phyloP scores from a whole-genome alignment of 2,113 vertebrate species.

The Chamaetylas fuelleborni region DNA sequence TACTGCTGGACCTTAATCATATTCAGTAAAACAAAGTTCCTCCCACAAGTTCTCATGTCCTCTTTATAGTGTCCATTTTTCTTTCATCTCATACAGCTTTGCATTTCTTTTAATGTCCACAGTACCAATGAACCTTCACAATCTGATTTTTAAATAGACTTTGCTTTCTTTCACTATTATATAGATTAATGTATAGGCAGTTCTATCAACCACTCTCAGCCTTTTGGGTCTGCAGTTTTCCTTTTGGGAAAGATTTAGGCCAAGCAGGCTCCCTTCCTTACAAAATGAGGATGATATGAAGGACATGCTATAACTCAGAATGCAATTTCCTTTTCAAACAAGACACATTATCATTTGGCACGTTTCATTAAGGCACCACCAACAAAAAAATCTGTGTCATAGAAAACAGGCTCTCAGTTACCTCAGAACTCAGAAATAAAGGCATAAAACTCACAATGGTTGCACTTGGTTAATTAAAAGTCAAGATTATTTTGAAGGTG shows the following conservation, averaged over 20 bases:
- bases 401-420: background rate
- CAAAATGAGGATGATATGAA: background rate
- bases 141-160: background rate
- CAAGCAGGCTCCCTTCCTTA: background rate
- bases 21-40: background rate
- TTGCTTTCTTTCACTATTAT: background rate
- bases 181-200: background rate
- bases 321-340: background rate
- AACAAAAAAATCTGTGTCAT: background rate
- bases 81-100: background rate
- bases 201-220: background rate
- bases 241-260: background rate
- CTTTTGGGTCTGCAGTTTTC: background rate
- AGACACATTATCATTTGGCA: background rate
- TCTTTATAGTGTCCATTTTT: background rate
- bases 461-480: constrained; percentile 4
- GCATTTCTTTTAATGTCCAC: background rate
- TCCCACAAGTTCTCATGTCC: background rate
- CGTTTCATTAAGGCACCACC: background rate
- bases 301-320: background rate
- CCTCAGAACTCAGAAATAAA: background rate
- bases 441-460: background rate
- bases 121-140: background rate
- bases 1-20: background rate
- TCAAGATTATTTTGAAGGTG: background rate